Evolutionary conservation across 2,797 vertebrate species (phyloP), one percentile per base, ranked within the genome.

Genomic region (Sebastes kiyomatsui): DNA sequence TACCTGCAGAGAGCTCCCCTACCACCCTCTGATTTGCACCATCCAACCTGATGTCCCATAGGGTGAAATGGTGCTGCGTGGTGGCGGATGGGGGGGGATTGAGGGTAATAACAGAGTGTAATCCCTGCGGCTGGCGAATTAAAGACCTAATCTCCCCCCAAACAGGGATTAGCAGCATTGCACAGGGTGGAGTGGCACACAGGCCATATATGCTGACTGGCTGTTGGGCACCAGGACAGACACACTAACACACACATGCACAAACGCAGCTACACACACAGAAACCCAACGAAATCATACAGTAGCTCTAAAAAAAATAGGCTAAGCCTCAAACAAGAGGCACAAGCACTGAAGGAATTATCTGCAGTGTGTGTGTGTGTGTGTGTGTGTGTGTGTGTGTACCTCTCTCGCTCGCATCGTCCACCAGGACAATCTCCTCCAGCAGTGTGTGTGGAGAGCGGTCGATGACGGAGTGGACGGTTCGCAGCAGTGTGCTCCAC

Each of bases 361-460:
- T 85, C 54, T 80, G 76, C 35, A 90, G 52, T 54, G 52, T 25
- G 22, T 55, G 56, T 28, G 56, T 28, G 55, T 28, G 55, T 27
- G 11, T 12, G n/a, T 55, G n/a, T 56, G 77, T 80, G 86, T 80
- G 70, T 77, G 59, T 67, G 69, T 27, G 59, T 20, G 73, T 90
- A 99, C 98, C 98, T 97, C 98, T 96, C 89, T 99, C 98, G 30
- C 98, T 99, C 94, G 98, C 97, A 49, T 99, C 98, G 71, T 99
- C 98, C 23, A 99, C 98, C 13, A 99, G 96, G 83, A 99, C 96
- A 12, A 99, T 97, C 92, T 99, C 98, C 89, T 99, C 97, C 84
- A 99, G 93, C 93, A 99, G 96, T 72, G 97, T 96, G 78, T 97
- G 96, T 3, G 98, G 98, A 9, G 98, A 99, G 42, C 98, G 95